Percentiles rank a stretch among this genome's conserved stretches.
Evolutionary conservation across 1,140 invertebrate genomes (phyloP).

Genomic region (Hormaphis cornu): DNA sequence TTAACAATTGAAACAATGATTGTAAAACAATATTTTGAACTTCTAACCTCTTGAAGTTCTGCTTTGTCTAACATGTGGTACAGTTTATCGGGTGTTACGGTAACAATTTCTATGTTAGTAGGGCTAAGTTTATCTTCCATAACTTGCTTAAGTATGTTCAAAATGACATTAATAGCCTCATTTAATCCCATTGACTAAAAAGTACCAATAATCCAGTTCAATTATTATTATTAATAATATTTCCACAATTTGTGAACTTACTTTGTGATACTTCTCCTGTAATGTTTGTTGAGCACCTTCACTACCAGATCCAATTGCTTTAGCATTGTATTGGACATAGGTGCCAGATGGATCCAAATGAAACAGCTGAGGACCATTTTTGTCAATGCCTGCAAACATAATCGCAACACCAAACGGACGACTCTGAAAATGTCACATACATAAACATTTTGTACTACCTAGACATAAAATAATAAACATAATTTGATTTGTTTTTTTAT

Average conservation of each 20-base stretch:
- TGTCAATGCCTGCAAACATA: conserved; percentile 77
- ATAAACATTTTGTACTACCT: background rate
- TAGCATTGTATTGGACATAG: conserved; percentile 95
- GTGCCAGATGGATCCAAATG: conserved; percentile 98
- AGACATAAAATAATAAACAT: conserved; percentile 1
- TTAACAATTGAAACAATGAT: background rate
- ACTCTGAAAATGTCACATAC: conserved; percentile 49
- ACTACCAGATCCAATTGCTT: conserved; percentile 97
- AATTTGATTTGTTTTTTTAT: background rate
- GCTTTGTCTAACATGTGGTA: conserved; percentile 88
- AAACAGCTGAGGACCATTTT: conserved; percentile 77
- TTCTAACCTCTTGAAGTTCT: conserved; percentile 66
- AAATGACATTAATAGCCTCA: conserved; percentile 82
- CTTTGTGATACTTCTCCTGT: conserved; percentile 77
- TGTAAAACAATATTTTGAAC: background rate
- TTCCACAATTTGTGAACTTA: conserved; percentile 39
- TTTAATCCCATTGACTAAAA: conserved; percentile 89
- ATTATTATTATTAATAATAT: background rate
- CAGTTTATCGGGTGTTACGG: conserved; percentile 71
- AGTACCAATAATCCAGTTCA: conserved; percentile 35
- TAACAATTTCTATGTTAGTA: conserved; percentile 96
- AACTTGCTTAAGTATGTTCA: conserved; percentile 96
- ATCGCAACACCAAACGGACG: conserved; percentile 97
- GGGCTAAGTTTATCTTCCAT: conserved; percentile 99
- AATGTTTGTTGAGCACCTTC: conserved; percentile 97